These are phyloP conservation scores for Corydoras sp. DNA, from an alignment of 2,113 vertebrate species.

Conservation along the genomic window DNA sequence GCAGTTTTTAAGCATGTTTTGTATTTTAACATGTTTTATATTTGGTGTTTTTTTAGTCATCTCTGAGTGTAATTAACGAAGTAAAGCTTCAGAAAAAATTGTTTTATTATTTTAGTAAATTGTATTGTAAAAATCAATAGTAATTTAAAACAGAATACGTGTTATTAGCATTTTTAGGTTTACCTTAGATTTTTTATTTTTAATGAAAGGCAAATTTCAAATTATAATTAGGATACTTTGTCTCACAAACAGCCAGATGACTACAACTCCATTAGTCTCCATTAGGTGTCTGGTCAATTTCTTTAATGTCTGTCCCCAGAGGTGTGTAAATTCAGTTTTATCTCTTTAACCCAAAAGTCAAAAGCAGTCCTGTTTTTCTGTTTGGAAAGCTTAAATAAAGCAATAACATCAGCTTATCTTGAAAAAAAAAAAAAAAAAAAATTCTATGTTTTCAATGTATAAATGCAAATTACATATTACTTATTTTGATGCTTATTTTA, in stretches of 20 bases:
- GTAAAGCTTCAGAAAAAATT: too few relatives aligned
- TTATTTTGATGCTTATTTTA: neutral
- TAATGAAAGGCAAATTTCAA: neutral
- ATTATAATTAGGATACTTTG: too few relatives aligned
- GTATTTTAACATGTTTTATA: too few relatives aligned
- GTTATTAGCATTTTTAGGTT: neutral
- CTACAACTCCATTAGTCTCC: neutral
- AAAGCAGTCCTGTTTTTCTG: neutral
- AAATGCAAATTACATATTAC: neutral
- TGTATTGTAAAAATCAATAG: too few relatives aligned
- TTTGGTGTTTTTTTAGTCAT: too few relatives aligned
- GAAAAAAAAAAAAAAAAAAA: neutral
- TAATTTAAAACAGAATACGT: too few relatives aligned
- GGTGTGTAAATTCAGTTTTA: conserved; percentile 20
- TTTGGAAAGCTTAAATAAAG: neutral
- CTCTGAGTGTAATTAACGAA: too few relatives aligned
- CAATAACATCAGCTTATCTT: neutral
- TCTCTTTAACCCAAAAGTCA: conserved; percentile 6
- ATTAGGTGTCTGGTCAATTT: neutral
- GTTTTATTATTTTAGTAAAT: too few relatives aligned
- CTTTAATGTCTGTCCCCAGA: conserved; percentile 1
- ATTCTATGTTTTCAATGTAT: neutral
- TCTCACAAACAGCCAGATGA: neutral
- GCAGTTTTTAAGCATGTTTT: too few relatives aligned
- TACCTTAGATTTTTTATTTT: neutral